Percentiles rank a stretch among this genome's conserved stretches.
phyloP scores from a whole-genome alignment of 1,140 invertebrate species.

The Eciton burchellii region DNA sequence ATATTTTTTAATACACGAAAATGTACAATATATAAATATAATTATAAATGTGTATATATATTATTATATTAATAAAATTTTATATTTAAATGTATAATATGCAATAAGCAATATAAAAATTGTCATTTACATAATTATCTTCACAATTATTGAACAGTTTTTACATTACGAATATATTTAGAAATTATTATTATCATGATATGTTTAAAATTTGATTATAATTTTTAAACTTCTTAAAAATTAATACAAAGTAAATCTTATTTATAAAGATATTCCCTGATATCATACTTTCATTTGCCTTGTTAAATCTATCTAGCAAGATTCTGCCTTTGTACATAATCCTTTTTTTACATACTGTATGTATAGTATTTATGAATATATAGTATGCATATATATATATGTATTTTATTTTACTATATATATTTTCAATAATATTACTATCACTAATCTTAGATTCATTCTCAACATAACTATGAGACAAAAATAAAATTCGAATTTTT shows the following conservation, averaged over 20 bases:
- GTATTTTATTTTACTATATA: slow-evolving; percentile 8
- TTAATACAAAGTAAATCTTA: slow-evolving; percentile 5
- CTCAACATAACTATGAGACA: not conserved
- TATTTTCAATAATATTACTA: not conserved
- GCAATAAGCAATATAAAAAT: slow-evolving; percentile 22
- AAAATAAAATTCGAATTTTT: slow-evolving; percentile 8
- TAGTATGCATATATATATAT: too few species aligned
- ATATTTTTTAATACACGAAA: slow-evolving; percentile 22
- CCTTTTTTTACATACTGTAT: not conserved
- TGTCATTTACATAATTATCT: slow-evolving; percentile 8
- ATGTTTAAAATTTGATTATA: slow-evolving; percentile 8
- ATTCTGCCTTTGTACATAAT: not conserved
- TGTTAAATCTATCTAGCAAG: not conserved
- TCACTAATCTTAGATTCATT: slow-evolving; percentile 10
- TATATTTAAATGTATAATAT: slow-evolving; percentile 43
- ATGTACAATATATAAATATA: slow-evolving; percentile 44
- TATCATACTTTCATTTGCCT: slow-evolving; percentile 33
- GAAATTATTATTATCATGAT: slow-evolving; percentile 20
- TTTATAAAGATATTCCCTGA: slow-evolving; percentile 39
- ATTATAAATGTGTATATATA: slow-evolving; percentile 37
- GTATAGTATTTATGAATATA: too few species aligned
- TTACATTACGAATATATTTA: slow-evolving; percentile 26
- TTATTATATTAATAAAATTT: slow-evolving; percentile 45
- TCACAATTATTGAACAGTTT: slow-evolving; percentile 14
- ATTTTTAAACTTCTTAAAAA: slow-evolving; percentile 10